Base-by-base conservation (phyloP, 2,888 invertebrate species). In the Theretra japonica region DNA sequence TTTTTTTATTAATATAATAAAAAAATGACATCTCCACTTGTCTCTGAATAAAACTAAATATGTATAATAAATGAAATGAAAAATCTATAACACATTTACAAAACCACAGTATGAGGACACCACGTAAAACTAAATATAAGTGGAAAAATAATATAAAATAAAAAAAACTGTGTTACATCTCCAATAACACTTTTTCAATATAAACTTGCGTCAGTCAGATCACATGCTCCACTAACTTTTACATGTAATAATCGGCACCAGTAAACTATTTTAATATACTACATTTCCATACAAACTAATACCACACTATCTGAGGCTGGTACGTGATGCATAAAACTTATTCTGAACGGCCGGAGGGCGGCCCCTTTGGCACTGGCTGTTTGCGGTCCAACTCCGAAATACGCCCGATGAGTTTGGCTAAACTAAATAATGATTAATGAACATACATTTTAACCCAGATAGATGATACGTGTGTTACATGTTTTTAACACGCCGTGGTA, bases 331-430 rank as follows among this genome's bases (percentile, higher is more conserved):
- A 48, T 58, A 58, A 70, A 58, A 70, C 23, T 57, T 50, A 23
- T 19, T 62, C 25, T 17, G 65, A 48, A 65, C 48, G 23, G 65
- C 65, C 48, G 6, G 41, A 62, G 62, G 62, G 65, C 23, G 25
- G 59, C 68, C 69, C 41, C 53, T 65, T 65, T 48, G 58, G 71
- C 70, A 28, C 25, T 59, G 41, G 19, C 74, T 69, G 72, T 75
- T 74, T 73, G 74, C 69, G 71, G 75, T 75, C 68, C 74, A 77
- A 75, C 75, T 73, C 69, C 57, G 71, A 68, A 72, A 75, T 68
- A 75, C 62, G 71, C 70, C 72, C 69, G 60, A 70, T 70, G 71
- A 74, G 74, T 75, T 73, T 59, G 70, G 21, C 33, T 33, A 65
- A 65, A 48, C 65, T 69, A 70, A 73, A 72, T 72, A 70, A 68